These are phyloP conservation scores for Syndactyla subalaris DNA, from an alignment of 2,797 vertebrate species.

Conservation along the genomic window DNA sequence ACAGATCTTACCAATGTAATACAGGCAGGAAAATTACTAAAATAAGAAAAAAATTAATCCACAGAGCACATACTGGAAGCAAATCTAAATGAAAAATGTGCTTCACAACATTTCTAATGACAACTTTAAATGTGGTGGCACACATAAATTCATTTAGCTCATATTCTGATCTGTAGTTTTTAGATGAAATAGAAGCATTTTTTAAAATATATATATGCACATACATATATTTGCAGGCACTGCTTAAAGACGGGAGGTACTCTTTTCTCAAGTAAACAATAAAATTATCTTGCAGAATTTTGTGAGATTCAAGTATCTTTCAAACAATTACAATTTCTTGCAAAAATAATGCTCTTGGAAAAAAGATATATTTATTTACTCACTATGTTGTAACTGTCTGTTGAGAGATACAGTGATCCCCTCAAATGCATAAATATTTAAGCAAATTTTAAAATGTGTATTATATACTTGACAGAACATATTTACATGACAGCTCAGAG, in stretches of 20 bases:
- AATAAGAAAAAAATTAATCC: background rate
- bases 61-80: background rate
- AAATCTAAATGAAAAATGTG: background rate
- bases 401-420: constrained; percentile 58
- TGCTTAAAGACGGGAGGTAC: background rate
- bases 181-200: background rate
- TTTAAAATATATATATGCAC: background rate
- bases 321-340: constrained; percentile 23
- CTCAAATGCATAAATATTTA: constrained; percentile 77
- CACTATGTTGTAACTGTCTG: constrained; percentile 52
- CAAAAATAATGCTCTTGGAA: constrained; percentile 41
- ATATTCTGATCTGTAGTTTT: background rate
- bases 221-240: background rate
- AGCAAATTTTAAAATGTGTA: constrained; percentile 75
- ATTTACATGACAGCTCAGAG: constrained; percentile 69
- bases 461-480: constrained; percentile 71
- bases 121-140: background rate
- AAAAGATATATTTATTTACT: constrained; percentile 72
- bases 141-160: background rate
- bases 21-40: background rate
- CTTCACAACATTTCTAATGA: background rate
- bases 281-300: constrained; percentile 12
- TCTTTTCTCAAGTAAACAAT: background rate
- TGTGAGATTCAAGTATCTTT: constrained; percentile 37
- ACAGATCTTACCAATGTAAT: background rate